Conservation (phyloP, 2,113 vertebrate genomes). For the Oreochromis niloticus region DNA sequence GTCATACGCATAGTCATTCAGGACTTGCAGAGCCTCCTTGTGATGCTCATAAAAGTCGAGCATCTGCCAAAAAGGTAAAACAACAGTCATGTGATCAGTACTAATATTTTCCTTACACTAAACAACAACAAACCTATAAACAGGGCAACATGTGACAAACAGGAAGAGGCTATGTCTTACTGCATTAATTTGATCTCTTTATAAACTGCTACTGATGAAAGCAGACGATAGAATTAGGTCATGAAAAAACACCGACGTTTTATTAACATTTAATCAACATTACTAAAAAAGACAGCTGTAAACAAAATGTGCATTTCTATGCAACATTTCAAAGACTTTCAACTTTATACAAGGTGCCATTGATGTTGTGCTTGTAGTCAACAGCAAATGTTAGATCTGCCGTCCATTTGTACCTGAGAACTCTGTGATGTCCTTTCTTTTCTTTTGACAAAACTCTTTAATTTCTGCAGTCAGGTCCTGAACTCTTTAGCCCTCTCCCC, state of each 20-base stretch:
- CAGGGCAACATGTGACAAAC: neutral
- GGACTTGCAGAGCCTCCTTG: constrained; percentile 69
- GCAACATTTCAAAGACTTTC: neutral
- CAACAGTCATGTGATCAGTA: neutral
- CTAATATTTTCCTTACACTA: neutral
- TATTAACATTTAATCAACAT: neutral
- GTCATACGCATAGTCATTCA: constrained; percentile 85
- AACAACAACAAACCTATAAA: neutral
- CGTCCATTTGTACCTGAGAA: neutral
- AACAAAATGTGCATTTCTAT: neutral
- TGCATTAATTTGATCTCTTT: neutral
- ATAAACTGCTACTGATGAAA: neutral
- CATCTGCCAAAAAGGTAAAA: constrained; percentile 69
- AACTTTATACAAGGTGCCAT: neutral
- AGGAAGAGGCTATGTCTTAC: neutral
- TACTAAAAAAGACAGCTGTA: neutral
- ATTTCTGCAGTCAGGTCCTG: neutral
- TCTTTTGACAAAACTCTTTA: neutral
- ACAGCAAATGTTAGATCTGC: neutral
- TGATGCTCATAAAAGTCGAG: constrained; percentile 82
- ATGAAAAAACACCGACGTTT: neutral
- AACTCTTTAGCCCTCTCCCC: neutral
- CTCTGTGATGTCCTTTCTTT: neutral
- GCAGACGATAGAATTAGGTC: neutral
- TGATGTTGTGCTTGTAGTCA: neutral